Base-by-base conservation (phyloP, 1,140 invertebrate species). In the Zaprionus vittiger region DNA sequence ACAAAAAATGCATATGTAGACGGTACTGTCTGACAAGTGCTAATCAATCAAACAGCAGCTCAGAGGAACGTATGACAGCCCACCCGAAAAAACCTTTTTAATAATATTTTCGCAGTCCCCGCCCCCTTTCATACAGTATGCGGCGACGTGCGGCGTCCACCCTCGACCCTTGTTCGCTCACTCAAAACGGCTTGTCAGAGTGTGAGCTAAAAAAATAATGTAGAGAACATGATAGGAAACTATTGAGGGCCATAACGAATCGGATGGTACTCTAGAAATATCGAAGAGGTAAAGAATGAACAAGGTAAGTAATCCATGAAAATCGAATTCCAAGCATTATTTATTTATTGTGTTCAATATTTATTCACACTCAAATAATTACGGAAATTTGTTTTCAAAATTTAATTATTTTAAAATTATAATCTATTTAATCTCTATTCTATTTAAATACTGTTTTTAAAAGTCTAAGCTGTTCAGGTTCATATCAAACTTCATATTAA, bases 1-100 rank as follows among this genome's bases (percentile, higher is more conserved):
- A 61, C 37, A 61, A 60, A 71, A 77, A 74, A 61, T 74, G 84
- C 81, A 63, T 55, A 61, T 57, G 64, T 17, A 84, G 72, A 5
- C 11, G 9, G 47, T 12, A 52, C 69, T 81, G 65, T 85, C 81
- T 89, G 81, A 85, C 85, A 85, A 81, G 79, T 60, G 74, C 73
- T 90, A 90, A 90, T 89, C 85, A 89, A 89, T 89, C 85, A 89
- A 85, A 67, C 52, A 59, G 41, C 41, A 80, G 31, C 28, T 28
- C 54, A 65, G 60, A 77, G 60, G 54, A 70, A 87, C 70, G 44
- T 85, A 87, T 90, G 84, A 84, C 85, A 89, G 73, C 69, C 38
- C 41, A 11, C 55, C 38, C 24, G 64, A 70, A 75, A 90, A 90
- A 90, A 90, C 86, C 85, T 90, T 90, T 90, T 90, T 90, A 81